Evolutionary conservation across 2,113 vertebrate species (phyloP).

Genomic region (Lasiurus borealis): DNA sequence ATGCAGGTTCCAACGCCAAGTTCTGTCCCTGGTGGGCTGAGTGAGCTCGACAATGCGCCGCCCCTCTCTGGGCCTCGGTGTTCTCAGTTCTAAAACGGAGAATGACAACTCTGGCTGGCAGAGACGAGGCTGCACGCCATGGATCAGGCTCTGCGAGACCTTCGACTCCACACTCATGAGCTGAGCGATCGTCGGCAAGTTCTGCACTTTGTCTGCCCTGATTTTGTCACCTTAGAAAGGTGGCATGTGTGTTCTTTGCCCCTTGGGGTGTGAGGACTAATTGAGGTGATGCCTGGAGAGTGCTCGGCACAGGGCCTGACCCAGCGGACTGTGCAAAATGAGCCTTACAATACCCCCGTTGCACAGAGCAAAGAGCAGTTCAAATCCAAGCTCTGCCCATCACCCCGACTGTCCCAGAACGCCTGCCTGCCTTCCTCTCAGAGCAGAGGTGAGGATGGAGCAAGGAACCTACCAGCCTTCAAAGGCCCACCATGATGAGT

Average conservation of each 20-base stretch:
- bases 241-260: neutral
- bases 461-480: neutral
- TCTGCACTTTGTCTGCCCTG: neutral
- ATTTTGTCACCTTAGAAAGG: neutral
- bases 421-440: neutral
- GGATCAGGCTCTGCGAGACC: neutral
- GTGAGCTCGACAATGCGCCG: neutral
- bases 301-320: neutral
- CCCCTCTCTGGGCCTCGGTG: constrained; percentile 39
- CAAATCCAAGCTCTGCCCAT: neutral
- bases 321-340: neutral
- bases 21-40: neutral
- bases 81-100: neutral
- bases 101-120: neutral
- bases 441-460: neutral
- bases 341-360: neutral
- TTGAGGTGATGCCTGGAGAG: neutral
- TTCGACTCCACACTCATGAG: neutral
- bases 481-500: no score
- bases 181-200: neutral
- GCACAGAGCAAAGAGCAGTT: neutral
- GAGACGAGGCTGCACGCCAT: fast-evolving
- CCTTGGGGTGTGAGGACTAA: neutral
- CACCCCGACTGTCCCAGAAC: neutral
- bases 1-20: neutral